Base-by-base conservation (phyloP, 2,888 invertebrate genomes). In the Philhelius pedissequus region DNA sequence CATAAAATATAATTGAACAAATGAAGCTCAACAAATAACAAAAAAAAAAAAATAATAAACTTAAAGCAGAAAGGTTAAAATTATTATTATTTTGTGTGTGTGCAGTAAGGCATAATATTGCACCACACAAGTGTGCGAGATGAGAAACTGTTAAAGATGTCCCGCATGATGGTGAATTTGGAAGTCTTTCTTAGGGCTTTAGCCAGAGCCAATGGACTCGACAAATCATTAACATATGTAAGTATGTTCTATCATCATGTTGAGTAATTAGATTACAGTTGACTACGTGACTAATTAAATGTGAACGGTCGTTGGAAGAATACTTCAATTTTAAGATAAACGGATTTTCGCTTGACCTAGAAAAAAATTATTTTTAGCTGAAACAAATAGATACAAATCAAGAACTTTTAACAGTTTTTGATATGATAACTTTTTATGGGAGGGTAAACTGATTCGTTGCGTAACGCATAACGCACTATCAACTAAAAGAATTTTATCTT, bases 161-260 rank as follows among this genome's bases (percentile, higher is more conserved):
- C 20, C 60, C 32, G 60, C 32, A 52, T 48, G 38, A 52, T 52
- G 35, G 4, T 18, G 54, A 20, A 18, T 9, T 13, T 11, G 0
- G 0, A 5, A 13, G n/a, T 22, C 3, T n/a, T 13, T 18, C 27
- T 27, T 54, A 9, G 45, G 13, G 15, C 62, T 76, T 81, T 71
- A n/a, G n/a, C n/a, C n/a, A n/a, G 70, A 82, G 82, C 62, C 73
- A 82, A 68, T 78, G 82, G 45, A 82, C 82, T 77, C 68, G 7
- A 68, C 52, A 82, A 73, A 62, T 56, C 71, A 73, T 68, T 78
- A 68, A 48, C 22, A 22, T 48, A n/a, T 5, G 6, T 45, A 48
- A 13, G 13, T 48, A n/a, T 5, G 6, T 45, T 18, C 22, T n/a
- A 48, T 6, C 6, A 7, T 2, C 13, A 13, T 22, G 13, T 6